phyloP scores from a whole-genome alignment of 2,113 vertebrate genomes.

The Nothobranchius kuhntae region DNA sequence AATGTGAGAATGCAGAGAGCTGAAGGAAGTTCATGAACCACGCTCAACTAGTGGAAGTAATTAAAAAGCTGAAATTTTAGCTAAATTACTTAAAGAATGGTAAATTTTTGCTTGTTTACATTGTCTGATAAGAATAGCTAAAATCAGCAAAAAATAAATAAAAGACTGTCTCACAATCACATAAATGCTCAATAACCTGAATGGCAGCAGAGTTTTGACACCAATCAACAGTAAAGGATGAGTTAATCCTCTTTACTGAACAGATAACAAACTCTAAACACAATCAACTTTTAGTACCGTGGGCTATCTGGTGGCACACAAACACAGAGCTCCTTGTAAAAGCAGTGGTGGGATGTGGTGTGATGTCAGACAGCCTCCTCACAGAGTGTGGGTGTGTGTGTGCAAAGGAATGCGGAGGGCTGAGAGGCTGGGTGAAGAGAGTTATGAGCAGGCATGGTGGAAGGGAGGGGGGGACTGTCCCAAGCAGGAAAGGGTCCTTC shows the following conservation, averaged over 20 bases:
- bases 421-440: constrained; percentile 66
- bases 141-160: not conserved
- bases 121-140: too few relatives aligned
- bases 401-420: constrained; percentile 67
- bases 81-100: too few relatives aligned
- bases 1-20: too few relatives aligned
- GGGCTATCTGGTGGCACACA: constrained; percentile 40
- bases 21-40: too few relatives aligned
- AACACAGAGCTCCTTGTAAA: constrained; percentile 36
- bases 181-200: not conserved
- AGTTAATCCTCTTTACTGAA: constrained; percentile 25
- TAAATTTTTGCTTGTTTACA: too few relatives aligned
- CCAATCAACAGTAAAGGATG: not conserved
- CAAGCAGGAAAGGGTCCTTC: constrained; percentile 57
- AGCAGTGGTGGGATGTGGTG: constrained; percentile 62
- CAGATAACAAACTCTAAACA: constrained; percentile 30
- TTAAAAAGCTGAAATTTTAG: too few relatives aligned
- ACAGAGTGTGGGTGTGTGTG: constrained; percentile 59
- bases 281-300: constrained; percentile 51
- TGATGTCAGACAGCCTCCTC: constrained; percentile 70
- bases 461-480: constrained; percentile 62
- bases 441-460: constrained; percentile 58
- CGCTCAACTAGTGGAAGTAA: too few relatives aligned
- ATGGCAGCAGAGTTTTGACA: constrained; percentile 2
- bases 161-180: not conserved